Conservation (phyloP, 2,888 invertebrate genomes). For the Notocelia uddmanniana region DNA sequence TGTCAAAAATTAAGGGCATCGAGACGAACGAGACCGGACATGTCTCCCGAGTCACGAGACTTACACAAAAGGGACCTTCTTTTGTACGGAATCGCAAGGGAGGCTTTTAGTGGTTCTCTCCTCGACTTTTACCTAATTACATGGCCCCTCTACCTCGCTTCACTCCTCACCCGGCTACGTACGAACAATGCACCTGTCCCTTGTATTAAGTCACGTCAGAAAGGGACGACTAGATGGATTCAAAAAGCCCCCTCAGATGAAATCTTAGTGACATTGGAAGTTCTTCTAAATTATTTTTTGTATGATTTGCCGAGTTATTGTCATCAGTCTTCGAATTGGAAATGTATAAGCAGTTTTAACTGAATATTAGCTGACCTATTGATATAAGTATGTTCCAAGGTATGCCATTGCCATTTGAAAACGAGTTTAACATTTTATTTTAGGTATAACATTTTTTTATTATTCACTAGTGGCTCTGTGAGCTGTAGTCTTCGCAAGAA, state of each 20-base stretch:
- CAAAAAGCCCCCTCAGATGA: not conserved
- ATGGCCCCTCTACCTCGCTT: slow-evolving; percentile 17
- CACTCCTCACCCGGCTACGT: slow-evolving; percentile 1
- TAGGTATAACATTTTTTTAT: no score
- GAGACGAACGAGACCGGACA: slow-evolving; percentile 39
- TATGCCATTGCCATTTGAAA: not conserved
- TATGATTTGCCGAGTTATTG: slow-evolving; percentile 3
- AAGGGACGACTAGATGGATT: slow-evolving; percentile 22
- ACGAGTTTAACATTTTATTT: no score
- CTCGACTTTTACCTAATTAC: slow-evolving; percentile 46
- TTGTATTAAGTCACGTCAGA: slow-evolving; percentile 12
- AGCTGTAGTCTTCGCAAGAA: no score
- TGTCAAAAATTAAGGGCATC: slow-evolving; percentile 18
- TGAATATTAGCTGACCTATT: not conserved
- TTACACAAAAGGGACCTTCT: slow-evolving; percentile 38
- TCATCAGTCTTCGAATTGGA: not conserved
- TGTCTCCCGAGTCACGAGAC: slow-evolving; percentile 34
- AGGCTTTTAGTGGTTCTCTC: slow-evolving; percentile 40
- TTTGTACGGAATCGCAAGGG: slow-evolving; percentile 38
- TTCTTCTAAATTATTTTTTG: slow-evolving; percentile 14
- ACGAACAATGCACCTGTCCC: slow-evolving; percentile 21
- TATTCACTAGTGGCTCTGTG: no score
- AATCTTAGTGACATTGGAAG: slow-evolving; percentile 12
- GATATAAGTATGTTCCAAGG: not conserved
- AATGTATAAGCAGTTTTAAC: not conserved